Evolutionary conservation across 2,113 vertebrate genomes (phyloP), one percentile per base, ranked within the genome.

Genomic region (Pipa parva): DNA sequence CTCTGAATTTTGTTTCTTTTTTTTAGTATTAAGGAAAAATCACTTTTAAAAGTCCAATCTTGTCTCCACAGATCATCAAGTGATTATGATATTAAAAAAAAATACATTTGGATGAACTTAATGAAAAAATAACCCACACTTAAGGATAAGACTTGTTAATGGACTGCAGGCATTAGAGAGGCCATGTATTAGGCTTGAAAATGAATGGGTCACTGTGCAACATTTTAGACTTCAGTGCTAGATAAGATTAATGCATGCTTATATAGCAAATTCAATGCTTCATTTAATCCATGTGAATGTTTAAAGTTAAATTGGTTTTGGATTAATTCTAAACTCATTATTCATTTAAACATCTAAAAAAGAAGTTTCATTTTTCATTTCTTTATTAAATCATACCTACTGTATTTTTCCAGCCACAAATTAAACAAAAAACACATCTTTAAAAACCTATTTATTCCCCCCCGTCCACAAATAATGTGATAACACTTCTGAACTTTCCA

Each of bases 261-360:
- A 88, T 88, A 86, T 87, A 89, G 83, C 77, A 85, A 88, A 89
- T 88, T 89, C 85, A 89, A 88, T 92, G 88, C 91, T 80, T 93
- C 92, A 93, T 91, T 90, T 93, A 91, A 88, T 92, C 87, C 84
- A 83, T 87, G 88, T 89, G 85, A 88, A 89, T 88, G 83, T 85
- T 89, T 89, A 88, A 90, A 87, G 82, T 88, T 88, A 89, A 90
- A 91, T 90, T 90, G 88, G 88, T 88, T 89, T 86, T 87, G 85
- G 84, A 90, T 92, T 92, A 93, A 92, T 84, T 85, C 78, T 84
- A 88, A 86, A 81, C 82, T 90, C 83, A 87, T 90, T 89, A 85
- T 85, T 87, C 81, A 86, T 86, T 85, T 84, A 88, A 88, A 90
- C 75, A 64, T 90, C 83, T 87, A 81, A 87, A n/a, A n/a, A 83